Conservation (phyloP, 2,888 invertebrate species). For the Ectemnius cavifrons region DNA sequence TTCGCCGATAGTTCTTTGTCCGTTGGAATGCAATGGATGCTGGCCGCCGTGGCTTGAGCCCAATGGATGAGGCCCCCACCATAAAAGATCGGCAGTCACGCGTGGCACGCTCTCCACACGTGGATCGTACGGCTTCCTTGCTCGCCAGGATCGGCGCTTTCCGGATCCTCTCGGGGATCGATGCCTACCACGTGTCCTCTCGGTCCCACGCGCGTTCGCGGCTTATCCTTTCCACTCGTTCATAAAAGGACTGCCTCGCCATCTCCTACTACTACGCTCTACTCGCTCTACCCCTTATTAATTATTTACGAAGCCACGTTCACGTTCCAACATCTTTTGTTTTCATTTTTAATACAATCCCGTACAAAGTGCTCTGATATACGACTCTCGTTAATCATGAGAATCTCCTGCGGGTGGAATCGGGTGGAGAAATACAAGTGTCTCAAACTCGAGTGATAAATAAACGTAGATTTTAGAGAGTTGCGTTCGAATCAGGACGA, state of each 20-base stretch:
- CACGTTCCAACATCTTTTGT: no score
- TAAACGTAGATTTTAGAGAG: no score
- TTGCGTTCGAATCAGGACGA: no score
- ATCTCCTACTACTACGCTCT: constrained; percentile 9
- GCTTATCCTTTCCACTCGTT: neutral
- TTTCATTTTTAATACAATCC: no score
- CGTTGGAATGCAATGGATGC: constrained; percentile 36
- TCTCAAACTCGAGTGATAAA: no score
- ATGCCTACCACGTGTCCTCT: constrained; percentile 73
- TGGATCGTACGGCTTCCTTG: constrained; percentile 67
- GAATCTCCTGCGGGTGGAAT: no score
- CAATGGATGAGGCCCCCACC: constrained; percentile 47
- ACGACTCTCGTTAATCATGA: no score
- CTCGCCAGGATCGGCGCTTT: constrained; percentile 60
- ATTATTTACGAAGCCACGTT: no score
- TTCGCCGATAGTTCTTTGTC: constrained; percentile 12
- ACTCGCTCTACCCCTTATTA: neutral
- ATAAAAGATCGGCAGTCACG: constrained; percentile 65
- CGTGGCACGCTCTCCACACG: constrained; percentile 76
- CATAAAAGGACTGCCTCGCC: no score
- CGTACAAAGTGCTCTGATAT: no score
- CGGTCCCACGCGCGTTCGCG: constrained; percentile 44
- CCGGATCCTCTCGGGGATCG: constrained; percentile 67
- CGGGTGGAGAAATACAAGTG: no score
- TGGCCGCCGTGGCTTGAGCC: constrained; percentile 13